These are phyloP conservation scores for Pygocentrus nattereri DNA, from an alignment of 2,797 vertebrate genomes.

Conservation along the genomic window DNA sequence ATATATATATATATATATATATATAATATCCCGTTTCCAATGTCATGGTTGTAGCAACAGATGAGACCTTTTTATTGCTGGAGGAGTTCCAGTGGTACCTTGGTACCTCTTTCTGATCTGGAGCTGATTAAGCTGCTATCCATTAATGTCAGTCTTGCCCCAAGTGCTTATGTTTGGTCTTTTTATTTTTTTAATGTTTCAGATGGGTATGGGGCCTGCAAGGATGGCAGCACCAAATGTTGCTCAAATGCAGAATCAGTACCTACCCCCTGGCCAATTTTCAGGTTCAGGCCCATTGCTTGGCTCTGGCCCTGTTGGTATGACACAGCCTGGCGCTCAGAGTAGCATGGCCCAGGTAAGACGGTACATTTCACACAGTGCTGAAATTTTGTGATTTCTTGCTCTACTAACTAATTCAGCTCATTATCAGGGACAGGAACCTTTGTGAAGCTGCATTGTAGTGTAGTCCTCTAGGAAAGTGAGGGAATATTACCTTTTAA, in stretches of 20 bases:
- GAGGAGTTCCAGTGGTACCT: background rate
- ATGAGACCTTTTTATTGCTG: background rate
- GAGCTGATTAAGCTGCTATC: background rate
- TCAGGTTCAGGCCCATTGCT: conserved; percentile 84
- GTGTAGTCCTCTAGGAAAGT: background rate
- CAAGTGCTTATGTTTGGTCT: background rate
- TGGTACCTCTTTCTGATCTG: background rate
- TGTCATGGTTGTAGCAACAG: background rate
- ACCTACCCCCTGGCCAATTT: conserved; percentile 88
- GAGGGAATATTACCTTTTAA: background rate
- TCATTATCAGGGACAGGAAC: too few relatives aligned
- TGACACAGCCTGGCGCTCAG: conserved; percentile 83
- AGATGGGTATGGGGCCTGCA: conserved; percentile 88
- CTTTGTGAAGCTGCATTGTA: background rate
- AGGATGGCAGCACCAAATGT: conserved; percentile 87
- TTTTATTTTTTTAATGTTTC: conserved; percentile 43
- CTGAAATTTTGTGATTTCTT: background rate
- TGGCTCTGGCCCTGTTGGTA: conserved; percentile 80
- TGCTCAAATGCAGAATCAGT: conserved; percentile 90
- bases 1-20: too few relatives aligned
- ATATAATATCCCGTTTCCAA: background rate
- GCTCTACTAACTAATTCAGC: background rate
- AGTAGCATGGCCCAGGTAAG: conserved; percentile 80
- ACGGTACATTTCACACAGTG: background rate
- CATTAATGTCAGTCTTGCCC: background rate